phyloP scores from a whole-genome alignment of 2,113 vertebrate species.

The Astur gentilis region DNA sequence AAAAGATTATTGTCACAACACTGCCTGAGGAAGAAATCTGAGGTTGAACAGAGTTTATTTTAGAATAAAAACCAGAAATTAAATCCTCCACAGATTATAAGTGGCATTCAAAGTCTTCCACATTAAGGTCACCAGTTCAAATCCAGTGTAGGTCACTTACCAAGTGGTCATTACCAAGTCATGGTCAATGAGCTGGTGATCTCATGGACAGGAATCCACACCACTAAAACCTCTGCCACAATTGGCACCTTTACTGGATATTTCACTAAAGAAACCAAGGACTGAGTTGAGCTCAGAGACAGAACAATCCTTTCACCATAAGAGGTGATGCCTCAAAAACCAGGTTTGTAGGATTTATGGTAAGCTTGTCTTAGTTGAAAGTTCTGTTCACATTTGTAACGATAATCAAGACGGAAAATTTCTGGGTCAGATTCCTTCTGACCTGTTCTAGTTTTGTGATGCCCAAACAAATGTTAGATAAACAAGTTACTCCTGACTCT shows the following conservation, averaged over 20 bases:
- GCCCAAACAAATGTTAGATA: constrained; percentile 15
- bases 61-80: constrained; percentile 10
- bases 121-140: constrained; percentile 46
- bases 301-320: background rate
- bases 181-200: constrained; percentile 10
- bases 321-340: background rate
- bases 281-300: background rate
- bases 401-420: constrained; percentile 19
- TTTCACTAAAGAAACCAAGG: background rate
- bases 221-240: constrained; percentile 39
- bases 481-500: constrained; percentile 45
- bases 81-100: background rate
- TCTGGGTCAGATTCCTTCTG: background rate
- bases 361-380: background rate
- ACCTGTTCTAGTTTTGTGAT: background rate
- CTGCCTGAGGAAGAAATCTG: background rate
- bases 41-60: background rate
- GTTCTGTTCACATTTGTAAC: background rate
- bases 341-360: background rate
- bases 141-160: background rate
- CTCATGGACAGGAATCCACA: constrained; percentile 17
- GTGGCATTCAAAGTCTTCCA: background rate
- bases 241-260: background rate
- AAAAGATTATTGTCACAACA: background rate
- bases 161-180: constrained; percentile 6